Evolutionary conservation across 2,888 invertebrate genomes (phyloP), one percentile per base, ranked within the genome.

Genomic region (Noctua janthe): DNA sequence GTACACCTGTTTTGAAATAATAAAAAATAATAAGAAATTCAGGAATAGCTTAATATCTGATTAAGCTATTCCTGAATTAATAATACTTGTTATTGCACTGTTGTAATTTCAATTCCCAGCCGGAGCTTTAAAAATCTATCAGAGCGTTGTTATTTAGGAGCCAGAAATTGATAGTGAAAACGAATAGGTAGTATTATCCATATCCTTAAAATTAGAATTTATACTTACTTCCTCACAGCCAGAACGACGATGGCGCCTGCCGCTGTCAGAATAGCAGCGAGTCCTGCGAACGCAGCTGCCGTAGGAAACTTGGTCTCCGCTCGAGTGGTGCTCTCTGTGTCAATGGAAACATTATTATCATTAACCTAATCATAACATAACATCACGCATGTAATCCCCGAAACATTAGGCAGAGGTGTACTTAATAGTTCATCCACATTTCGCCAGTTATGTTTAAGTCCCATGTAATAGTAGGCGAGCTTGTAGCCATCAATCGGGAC

Each of bases 261-360:
- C 0, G 96, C 95, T 0, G 95, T 94, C 17, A 96, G 86, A 4
- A 96, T 87, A 11, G 95, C 95, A 10, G 95, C 96, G 0, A 95
- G 85, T 0, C 93, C 96, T 1, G 96, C 96, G 11, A 96, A 84
- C 3, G 95, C 96, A 0, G 96, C 96, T 0, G 95, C 96, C 0
- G 94, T 92, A 0, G 96, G 96, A 69, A 96, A 96, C 87, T 92
- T 93, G 20, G 93, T 93, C 49, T 93, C 92, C 0, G 91, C 92
- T 10, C 93, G 92, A 2, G 94, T 92, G n/a, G 95, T 94, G 73
- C 94, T 95, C 82, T 96, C 96, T 96, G 89, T 79, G 17, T 0
- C 51, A 66, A 78, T 11, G 29, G 74, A 74, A 74, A 51, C 23
- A 64, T 47, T 23, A 15, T 35, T 71, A 74, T 29, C 39, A 79